Conservation (phyloP, 2,797 vertebrate genomes). For the Miichthys miiuy region DNA sequence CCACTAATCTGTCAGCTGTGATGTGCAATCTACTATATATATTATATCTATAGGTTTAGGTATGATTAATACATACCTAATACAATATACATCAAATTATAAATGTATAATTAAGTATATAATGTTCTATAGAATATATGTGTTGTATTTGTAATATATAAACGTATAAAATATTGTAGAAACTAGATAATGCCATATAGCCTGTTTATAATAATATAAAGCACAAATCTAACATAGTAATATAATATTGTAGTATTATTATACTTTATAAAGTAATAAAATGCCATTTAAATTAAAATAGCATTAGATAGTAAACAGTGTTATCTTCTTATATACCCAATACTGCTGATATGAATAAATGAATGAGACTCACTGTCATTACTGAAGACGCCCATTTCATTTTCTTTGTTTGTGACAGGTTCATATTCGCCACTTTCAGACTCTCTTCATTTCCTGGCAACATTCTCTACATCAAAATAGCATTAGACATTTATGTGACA, state of each 20-base stretch:
- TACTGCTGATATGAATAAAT: neutral
- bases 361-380: slow-evolving; percentile 41
- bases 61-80: neutral
- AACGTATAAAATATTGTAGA: neutral
- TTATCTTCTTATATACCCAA: neutral
- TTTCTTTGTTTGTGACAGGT: slow-evolving; percentile 31
- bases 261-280: neutral
- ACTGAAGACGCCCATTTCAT: slow-evolving; percentile 38
- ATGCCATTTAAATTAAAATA: neutral
- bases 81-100: neutral
- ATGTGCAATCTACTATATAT: neutral
- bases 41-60: neutral
- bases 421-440: slow-evolving; percentile 69
- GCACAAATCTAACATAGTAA: neutral
- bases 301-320: neutral
- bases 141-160: neutral
- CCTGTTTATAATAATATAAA: neutral
- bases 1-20: neutral
- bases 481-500: neutral
- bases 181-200: neutral
- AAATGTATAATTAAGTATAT: neutral
- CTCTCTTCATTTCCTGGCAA: neutral
- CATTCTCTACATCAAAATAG: slow-evolving; percentile 40
- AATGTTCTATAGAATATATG: neutral
- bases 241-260: neutral